A percentile compares a stretch with the other conserved stretches of the same genome.
These are phyloP conservation scores for Shargacucullia verbasci DNA, from an alignment of 2,888 invertebrate genomes.

Conservation along the genomic window DNA sequence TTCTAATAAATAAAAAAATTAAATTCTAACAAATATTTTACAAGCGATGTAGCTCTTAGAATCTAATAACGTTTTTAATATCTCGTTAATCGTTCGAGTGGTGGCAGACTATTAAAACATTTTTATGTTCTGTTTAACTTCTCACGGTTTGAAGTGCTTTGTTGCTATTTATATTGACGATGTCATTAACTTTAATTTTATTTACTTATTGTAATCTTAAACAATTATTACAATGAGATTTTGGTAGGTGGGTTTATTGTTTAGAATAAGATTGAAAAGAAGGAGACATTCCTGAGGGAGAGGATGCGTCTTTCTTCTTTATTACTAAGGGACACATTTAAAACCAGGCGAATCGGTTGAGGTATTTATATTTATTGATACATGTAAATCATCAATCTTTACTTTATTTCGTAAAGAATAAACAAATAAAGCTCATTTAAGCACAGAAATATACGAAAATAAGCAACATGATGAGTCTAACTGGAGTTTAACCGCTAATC, in stretches of 20 bases:
- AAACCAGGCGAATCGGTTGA: too few species aligned
- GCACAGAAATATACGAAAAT: too few species aligned
- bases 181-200: conserved; percentile 51
- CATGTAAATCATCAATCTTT: too few species aligned
- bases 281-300: too few species aligned
- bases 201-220: conserved; percentile 44
- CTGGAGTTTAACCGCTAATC: too few species aligned
- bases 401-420: too few species aligned
- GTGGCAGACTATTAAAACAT: conserved; percentile 53
- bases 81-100: conserved; percentile 47
- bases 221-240: conserved; percentile 18
- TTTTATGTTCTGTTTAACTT: conserved; percentile 67
- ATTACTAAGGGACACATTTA: too few species aligned
- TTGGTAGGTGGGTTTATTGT: conserved; percentile 14
- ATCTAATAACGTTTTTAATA: conserved; percentile 52
- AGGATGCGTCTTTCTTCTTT: too few species aligned
- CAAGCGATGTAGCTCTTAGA: conserved; percentile 18
- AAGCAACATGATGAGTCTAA: too few species aligned
- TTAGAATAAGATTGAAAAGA: too few species aligned
- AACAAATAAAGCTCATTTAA: too few species aligned
- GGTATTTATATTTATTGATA: too few species aligned
- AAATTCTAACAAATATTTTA: conserved; percentile 12
- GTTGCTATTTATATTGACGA: conserved; percentile 49
- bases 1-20: conserved; percentile 3
- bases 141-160: conserved; percentile 63